phyloP scores from a whole-genome alignment of 2,888 invertebrate genomes.

The Meghimatium bilineatum region DNA sequence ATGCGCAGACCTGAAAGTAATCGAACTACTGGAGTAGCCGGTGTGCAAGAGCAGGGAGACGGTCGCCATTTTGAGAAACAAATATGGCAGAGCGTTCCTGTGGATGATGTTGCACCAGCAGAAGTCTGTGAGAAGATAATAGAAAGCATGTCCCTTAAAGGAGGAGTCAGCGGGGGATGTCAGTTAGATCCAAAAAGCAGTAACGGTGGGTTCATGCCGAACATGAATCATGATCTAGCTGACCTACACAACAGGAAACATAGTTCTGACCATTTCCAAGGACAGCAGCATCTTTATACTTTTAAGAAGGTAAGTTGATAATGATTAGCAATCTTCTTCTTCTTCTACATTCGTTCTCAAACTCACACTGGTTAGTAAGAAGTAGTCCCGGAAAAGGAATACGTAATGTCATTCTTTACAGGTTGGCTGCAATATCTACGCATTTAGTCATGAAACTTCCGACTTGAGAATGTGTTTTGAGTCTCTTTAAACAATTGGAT shows the following conservation, averaged over 20 bases:
- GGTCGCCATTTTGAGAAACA: constrained; percentile 55
- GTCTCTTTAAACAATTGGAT: too few relatives aligned
- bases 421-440: too few relatives aligned
- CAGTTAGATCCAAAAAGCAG: constrained; percentile 35
- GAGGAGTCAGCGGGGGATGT: constrained; percentile 22
- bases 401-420: neutral
- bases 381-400: neutral
- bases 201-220: constrained; percentile 37
- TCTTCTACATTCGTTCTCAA: too few relatives aligned
- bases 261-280: constrained; percentile 50
- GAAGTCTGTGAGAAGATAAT: constrained; percentile 49
- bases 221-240: constrained; percentile 47
- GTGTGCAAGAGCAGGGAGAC: constrained; percentile 57
- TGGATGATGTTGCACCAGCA: constrained; percentile 51
- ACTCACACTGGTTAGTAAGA: too few relatives aligned
- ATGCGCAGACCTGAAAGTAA: constrained; percentile 49
- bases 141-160: constrained; percentile 17
- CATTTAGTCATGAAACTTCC: too few relatives aligned
- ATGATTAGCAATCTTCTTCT: neutral
- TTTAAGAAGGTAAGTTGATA: constrained; percentile 53
- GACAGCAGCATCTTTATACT: constrained; percentile 55
- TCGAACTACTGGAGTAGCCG: constrained; percentile 44
- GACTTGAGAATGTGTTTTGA: too few relatives aligned
- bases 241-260: constrained; percentile 53
- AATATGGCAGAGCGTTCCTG: constrained; percentile 57